Conservation (phyloP, 2,113 vertebrate species). For the Patagioenas fasciata region DNA sequence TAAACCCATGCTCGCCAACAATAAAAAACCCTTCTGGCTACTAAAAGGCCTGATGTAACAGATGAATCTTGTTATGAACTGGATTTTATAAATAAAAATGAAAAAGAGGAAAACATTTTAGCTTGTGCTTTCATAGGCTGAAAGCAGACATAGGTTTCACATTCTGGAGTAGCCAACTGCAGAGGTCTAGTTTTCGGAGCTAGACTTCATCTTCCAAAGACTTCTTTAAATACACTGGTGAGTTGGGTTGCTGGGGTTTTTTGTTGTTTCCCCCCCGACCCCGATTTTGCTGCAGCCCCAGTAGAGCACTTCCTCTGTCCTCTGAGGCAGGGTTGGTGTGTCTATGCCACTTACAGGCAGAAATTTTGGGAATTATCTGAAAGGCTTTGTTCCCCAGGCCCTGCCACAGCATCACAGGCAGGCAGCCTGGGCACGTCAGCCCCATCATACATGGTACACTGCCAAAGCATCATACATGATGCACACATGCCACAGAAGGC, state of each 20-base stretch:
- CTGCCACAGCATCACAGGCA: background rate
- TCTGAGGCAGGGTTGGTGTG: background rate
- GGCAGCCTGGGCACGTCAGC: background rate
- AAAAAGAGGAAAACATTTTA: slow-evolving; percentile 25
- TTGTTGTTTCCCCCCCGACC: background rate
- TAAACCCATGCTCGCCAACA: slow-evolving; percentile 49
- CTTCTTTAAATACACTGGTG: background rate
- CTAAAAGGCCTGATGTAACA: slow-evolving; percentile 58
- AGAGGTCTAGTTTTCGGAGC: background rate
- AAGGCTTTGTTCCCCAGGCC: background rate
- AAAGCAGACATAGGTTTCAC: slow-evolving; percentile 13
- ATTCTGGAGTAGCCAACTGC: background rate
- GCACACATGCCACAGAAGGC: rapidly evolving
- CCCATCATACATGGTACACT: no score
- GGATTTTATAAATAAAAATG: slow-evolving; percentile 64
- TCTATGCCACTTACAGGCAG: background rate
- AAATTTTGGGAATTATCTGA: background rate
- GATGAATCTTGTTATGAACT: slow-evolving; percentile 58
- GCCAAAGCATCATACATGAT: no score
- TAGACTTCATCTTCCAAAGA: background rate
- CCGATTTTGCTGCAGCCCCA: background rate
- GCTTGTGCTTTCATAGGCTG: background rate
- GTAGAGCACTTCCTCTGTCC: background rate
- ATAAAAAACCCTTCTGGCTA: slow-evolving; percentile 61
- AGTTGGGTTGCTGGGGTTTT: background rate